These are phyloP conservation scores for Aplysia californica DNA, from an alignment of 1,140 invertebrate species.

Conservation along the genomic window DNA sequence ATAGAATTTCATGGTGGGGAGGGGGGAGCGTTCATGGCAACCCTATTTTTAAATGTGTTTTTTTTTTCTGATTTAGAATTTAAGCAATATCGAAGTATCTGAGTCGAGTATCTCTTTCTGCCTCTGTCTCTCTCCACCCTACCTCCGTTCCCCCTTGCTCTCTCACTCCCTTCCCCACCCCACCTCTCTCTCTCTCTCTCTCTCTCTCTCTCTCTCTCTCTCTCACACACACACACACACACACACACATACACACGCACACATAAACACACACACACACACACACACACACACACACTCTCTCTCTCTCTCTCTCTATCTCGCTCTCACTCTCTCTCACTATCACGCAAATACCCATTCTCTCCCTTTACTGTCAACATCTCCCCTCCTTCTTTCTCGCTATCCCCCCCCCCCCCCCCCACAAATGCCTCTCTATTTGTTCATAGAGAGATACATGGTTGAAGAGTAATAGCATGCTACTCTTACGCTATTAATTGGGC, in stretches of 20 bases:
- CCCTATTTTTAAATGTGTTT: too few relatives aligned
- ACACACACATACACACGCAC: conserved; percentile 4
- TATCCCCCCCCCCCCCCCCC: conserved; percentile 8
- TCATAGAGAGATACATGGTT: too few relatives aligned
- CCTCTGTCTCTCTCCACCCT: neutral
- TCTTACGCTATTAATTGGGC: too few relatives aligned
- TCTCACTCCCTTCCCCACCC: neutral
- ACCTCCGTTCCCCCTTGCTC: neutral
- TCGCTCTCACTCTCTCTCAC: conserved; percentile 8
- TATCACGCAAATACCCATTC: neutral
- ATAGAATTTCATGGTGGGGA: too few relatives aligned
- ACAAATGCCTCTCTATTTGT: too few relatives aligned
- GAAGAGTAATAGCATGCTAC: too few relatives aligned
- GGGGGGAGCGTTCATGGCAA: too few relatives aligned
- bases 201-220: neutral
- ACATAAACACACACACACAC: too few relatives aligned
- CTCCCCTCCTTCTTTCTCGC: neutral
- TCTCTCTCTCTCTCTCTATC: conserved; percentile 4
- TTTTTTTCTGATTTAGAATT: too few relatives aligned
- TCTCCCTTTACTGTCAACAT: neutral
- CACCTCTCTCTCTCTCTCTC: neutral
- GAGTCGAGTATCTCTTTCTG: neutral
- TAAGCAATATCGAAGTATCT: too few relatives aligned
- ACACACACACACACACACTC: conserved; percentile 6
- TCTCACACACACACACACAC: neutral